Base-by-base conservation (phyloP, 2,113 vertebrate species). In the Stercorarius parasiticus region DNA sequence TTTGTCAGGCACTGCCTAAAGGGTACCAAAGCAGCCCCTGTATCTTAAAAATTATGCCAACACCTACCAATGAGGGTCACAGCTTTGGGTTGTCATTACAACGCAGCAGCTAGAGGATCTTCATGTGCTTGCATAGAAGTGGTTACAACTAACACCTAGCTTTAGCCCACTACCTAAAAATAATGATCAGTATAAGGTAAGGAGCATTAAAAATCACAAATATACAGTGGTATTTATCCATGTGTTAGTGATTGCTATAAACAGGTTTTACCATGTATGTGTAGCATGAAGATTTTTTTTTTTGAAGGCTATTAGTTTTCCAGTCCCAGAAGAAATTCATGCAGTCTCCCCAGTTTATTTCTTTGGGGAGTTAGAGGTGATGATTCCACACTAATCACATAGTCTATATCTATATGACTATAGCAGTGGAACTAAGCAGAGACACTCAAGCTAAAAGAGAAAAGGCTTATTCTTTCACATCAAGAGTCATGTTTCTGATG, bases 121-220 rank as follows among this genome's bases (percentile, higher is more conserved):
- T 80, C 4, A 4, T 19, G 56, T 30, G 8, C 8, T 88, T 2
- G 1, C 5, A 6, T 5, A 23, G 6, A 13, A 47, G 15, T n/a
- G 64, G 11, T 52, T 69, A 42, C 38, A 40, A 59, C 10, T 40
- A 91, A 13, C 22, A 56, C 29, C 11, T 22, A 77, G 12, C 26
- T 38, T 83, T 55, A 91, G 6, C n/a, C 9, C 16, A 42, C 25
- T 42, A 5, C 34, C 30, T 26, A 86, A 10, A 16, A 79, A 40
- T 20, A 88, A 74, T 27, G 3, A 61, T 3, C n/a, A 64, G 40
- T 30, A 55, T 55, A 61, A 86, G 17, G 11, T 5, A 90, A 88
- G 13, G 13, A 88, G 4, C 13, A 59, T 15, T 72, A 62, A 76
- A 40, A 88, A 26, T 50, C 3, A 18, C 13, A 64, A 59, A 79